Conservation (phyloP, 2,888 invertebrate genomes). For the Operophtera brumata region DNA sequence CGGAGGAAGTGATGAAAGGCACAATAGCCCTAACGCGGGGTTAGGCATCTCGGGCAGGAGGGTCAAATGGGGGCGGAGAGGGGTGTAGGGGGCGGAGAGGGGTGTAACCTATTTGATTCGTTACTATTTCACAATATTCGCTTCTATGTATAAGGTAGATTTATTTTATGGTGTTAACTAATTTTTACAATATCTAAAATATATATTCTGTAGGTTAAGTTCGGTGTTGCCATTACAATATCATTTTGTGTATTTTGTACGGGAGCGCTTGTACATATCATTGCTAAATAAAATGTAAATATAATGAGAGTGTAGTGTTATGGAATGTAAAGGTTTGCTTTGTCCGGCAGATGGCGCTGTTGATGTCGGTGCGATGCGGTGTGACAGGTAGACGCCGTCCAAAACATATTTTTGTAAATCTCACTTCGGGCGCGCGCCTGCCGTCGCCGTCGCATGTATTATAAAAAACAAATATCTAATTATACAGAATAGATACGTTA, state of each 20-base stretch:
- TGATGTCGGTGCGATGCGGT: conserved; percentile 48
- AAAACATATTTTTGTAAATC: conserved; percentile 68
- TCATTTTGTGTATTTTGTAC: neutral
- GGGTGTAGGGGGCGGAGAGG: conserved; percentile 28
- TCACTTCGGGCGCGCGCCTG: conserved; percentile 47
- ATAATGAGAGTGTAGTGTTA: conserved; percentile 22
- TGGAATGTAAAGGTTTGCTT: conserved; percentile 41
- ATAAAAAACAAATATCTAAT: conserved; percentile 42
- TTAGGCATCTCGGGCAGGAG: neutral
- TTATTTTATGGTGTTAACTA: conserved; percentile 11
- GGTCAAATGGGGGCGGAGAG: conserved; percentile 25
- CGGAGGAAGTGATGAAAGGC: neutral
- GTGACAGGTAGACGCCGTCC: conserved; percentile 61
- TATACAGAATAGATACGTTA: conserved; percentile 42
- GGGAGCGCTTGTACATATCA: neutral
- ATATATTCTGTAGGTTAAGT: neutral
- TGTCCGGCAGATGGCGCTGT: conserved; percentile 53
- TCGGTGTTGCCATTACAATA: conserved; percentile 14
- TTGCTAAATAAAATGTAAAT: neutral
- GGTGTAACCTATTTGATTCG: conserved; percentile 8
- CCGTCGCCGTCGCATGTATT: conserved; percentile 50
- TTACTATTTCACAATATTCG: conserved; percentile 9
- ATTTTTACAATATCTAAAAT: conserved; percentile 14
- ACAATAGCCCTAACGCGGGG: neutral
- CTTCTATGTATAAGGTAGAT: conserved; percentile 3